Percentiles rank a stretch among this genome's conserved stretches.
phyloP scores from a whole-genome alignment of 1,140 invertebrate species.

The Antheraea pernyi region DNA sequence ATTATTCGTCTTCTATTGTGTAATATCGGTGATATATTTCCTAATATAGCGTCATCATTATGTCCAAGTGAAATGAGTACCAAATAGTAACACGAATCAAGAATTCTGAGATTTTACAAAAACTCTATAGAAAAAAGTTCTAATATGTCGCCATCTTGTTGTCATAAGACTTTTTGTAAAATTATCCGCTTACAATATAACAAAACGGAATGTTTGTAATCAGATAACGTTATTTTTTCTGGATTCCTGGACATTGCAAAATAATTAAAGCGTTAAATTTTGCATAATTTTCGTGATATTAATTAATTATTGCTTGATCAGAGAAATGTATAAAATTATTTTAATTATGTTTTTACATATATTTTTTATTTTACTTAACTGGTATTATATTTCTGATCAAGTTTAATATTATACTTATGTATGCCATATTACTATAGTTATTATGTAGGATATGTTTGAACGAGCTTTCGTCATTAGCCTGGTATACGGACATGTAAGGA shows the following conservation, averaged over 20 bases:
- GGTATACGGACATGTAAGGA: constrained; percentile 56
- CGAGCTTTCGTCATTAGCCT: constrained; percentile 73
- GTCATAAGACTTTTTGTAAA: no score
- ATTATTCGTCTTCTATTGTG: no score
- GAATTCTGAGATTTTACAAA: no score
- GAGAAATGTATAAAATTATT: constrained; percentile 4
- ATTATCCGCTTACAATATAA: no score
- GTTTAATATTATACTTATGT: constrained; percentile 36
- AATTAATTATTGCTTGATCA: constrained; percentile 35
- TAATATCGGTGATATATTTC: no score
- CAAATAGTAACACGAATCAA: no score
- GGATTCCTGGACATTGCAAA: no score
- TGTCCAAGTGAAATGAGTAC: no score
- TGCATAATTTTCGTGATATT: constrained; percentile 48
- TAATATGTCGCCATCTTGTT: no score
- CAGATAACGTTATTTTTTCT: background rate
- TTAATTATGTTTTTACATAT: background rate
- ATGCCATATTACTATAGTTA: constrained; percentile 47
- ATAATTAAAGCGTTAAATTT: no score
- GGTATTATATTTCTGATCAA: constrained; percentile 8
- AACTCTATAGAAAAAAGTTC: no score
- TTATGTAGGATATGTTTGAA: constrained; percentile 61
- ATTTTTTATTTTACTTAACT: background rate
- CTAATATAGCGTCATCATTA: no score
- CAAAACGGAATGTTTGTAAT: background rate